Base-by-base conservation (phyloP, 2,113 vertebrate genomes). In the Macquaria ambigua region DNA sequence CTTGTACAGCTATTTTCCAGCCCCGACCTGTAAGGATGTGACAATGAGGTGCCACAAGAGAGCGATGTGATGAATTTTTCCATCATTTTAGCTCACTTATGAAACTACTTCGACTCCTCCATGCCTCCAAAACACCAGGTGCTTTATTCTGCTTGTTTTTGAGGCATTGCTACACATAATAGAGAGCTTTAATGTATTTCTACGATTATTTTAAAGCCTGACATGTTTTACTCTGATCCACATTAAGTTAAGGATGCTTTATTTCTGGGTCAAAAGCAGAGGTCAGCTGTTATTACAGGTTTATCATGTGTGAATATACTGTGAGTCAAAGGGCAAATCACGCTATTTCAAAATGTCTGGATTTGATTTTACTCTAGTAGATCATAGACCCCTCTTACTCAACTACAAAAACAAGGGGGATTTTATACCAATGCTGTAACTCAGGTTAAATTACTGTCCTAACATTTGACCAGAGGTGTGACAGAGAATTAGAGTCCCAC, bases 1-100 rank as follows among this genome's bases (percentile, higher is more conserved):
- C 77, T 84, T 91, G 55, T 71, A 63, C 73, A 71, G 81, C 68
- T 85, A 28, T 87, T 87, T 86, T 77, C 43, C 31, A 67, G 21
- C 39, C 18, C 39, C 0, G 28, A 73, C 63, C 50, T 74, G 64
- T 78, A 74, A 74, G 79, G 69, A 86, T 87, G 75, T 74, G 74
- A 92, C 86, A 84, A 81, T 81, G 70, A 86, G 80, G 73, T 85
- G 82, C 58, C 34, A 85, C 56, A 83, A 64, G 15, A 82, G 23
- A 88, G 68, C n/a, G 69, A 66, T 79, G 25, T 68, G 66, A 84
- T 83, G 75, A 58, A 79, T 87, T 82, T 90, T 80, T 28, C 50
- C 34, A 31, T 41, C 61, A 71, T 52, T 83, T 85, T 77, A 73
- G 62, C 52, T 72, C 46, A 1, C 56, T 79, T 69, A 66, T 77